These are phyloP conservation scores for Drosophila prosaltans DNA, from an alignment of 1,140 invertebrate species.

Conservation along the genomic window DNA sequence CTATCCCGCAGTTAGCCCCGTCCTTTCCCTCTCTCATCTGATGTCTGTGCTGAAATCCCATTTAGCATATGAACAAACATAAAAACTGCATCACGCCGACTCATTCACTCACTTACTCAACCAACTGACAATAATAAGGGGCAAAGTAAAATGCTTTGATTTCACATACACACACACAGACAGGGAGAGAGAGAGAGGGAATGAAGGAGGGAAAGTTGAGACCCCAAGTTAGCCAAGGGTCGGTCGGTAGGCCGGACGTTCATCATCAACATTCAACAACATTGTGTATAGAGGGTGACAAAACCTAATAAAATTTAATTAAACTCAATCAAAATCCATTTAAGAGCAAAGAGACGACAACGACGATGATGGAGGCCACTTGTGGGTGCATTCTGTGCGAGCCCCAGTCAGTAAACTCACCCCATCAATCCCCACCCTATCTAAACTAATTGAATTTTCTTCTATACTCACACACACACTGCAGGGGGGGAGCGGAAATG, in stretches of 20 bases:
- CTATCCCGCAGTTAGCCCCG: not conserved
- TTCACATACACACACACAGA: conserved; percentile 32
- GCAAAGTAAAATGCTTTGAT: conserved; percentile 74
- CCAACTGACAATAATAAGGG: conserved; percentile 58
- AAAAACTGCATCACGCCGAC: conserved; percentile 51
- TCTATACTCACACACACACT: conserved; percentile 1
- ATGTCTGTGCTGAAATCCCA: conserved; percentile 32
- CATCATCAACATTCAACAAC: conserved; percentile 41
- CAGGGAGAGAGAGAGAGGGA: not conserved
- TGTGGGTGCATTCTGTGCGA: conserved; percentile 27
- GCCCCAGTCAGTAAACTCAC: conserved; percentile 6
- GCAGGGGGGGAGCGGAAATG: conserved; percentile 47
- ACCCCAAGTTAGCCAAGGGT: conserved; percentile 8
- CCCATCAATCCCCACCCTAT: not conserved
- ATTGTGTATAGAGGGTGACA: conserved; percentile 66
- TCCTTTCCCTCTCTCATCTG: conserved; percentile 10
- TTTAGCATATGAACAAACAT: conserved; percentile 50
- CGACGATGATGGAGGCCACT: conserved; percentile 26
- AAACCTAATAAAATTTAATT: conserved; percentile 82
- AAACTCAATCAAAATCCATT: conserved; percentile 81
- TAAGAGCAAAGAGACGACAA: conserved; percentile 44
- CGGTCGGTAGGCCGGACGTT: conserved; percentile 53
- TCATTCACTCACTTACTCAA: conserved; percentile 15
- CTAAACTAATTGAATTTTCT: conserved; percentile 40
- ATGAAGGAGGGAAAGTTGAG: not conserved